Conservation (phyloP, 2,113 vertebrate genomes). For the Saimiri boliviensis region DNA sequence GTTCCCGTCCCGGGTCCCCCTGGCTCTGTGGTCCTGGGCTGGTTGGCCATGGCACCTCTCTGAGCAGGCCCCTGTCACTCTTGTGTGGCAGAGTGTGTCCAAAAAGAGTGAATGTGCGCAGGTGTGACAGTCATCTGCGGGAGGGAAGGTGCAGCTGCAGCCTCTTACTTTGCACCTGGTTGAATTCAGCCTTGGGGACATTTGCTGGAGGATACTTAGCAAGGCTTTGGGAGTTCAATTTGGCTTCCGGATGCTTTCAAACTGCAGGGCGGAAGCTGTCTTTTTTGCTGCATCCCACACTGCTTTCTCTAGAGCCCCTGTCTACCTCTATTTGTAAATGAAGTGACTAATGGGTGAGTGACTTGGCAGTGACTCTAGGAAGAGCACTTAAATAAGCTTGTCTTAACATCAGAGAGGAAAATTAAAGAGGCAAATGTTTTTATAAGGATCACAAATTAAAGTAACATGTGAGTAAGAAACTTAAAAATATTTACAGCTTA, state of each 20-base stretch:
- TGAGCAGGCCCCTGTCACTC: neutral
- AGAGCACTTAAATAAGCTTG: conserved; percentile 37
- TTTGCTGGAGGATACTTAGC: neutral
- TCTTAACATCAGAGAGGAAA: conserved; percentile 5
- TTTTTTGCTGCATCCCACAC: neutral
- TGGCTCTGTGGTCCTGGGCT: neutral
- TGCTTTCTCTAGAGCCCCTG: neutral
- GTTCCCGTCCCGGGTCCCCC: neutral
- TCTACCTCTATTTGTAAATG: neutral
- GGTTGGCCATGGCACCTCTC: neutral
- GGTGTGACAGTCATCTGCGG: neutral
- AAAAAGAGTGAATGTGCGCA: neutral
- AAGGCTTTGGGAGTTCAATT: neutral
- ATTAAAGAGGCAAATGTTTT: neutral
- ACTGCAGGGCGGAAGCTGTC: neutral
- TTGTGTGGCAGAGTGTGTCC: neutral
- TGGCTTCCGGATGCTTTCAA: neutral
- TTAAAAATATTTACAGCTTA: neutral
- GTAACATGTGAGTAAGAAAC: conserved; percentile 38
- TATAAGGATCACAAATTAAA: neutral
- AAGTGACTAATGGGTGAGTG: neutral
- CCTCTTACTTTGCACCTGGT: neutral
- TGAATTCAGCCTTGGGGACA: neutral
- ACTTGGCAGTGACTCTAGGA: neutral
- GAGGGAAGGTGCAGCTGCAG: neutral